phyloP scores from a whole-genome alignment of 2,888 invertebrate genomes.

The Xylocampa areola region DNA sequence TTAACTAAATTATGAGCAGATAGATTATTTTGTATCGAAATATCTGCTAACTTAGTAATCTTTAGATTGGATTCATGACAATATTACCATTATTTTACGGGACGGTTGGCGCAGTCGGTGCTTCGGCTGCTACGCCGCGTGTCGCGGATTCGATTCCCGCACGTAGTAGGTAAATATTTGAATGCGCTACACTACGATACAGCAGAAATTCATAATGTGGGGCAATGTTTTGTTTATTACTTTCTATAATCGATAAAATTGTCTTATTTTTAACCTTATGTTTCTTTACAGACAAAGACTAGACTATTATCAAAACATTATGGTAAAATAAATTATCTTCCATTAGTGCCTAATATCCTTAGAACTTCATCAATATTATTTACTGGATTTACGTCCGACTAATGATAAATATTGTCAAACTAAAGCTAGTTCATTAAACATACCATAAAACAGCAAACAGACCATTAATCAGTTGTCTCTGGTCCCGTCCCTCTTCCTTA shows the following conservation, averaged over 20 bases:
- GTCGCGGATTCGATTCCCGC: too few relatives aligned
- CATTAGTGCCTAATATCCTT: background rate
- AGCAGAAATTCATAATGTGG: too few relatives aligned
- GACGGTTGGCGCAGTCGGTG: too few relatives aligned
- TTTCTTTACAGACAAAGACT: background rate
- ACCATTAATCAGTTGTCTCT: constrained; percentile 19
- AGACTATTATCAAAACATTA: background rate
- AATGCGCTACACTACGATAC: too few relatives aligned
- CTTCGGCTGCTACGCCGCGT: too few relatives aligned
- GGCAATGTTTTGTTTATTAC: too few relatives aligned
- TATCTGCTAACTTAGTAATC: background rate
- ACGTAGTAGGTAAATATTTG: too few relatives aligned
- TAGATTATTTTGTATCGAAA: constrained; percentile 11
- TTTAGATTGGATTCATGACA: constrained; percentile 1
- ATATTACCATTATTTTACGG: too few relatives aligned
- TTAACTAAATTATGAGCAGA: constrained; percentile 18
- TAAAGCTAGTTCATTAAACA: constrained; percentile 4
- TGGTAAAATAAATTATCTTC: constrained; percentile 1
- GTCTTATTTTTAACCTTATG: background rate
- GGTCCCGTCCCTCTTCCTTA: background rate
- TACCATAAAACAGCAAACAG: constrained; percentile 4
- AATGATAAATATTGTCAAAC: constrained; percentile 18
- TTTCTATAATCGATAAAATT: too few relatives aligned
- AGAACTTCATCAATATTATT: constrained; percentile 12
- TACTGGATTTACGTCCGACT: constrained; percentile 6